Conservation (phyloP, 2,797 vertebrate genomes). For the Coregonus ussuriensis region DNA sequence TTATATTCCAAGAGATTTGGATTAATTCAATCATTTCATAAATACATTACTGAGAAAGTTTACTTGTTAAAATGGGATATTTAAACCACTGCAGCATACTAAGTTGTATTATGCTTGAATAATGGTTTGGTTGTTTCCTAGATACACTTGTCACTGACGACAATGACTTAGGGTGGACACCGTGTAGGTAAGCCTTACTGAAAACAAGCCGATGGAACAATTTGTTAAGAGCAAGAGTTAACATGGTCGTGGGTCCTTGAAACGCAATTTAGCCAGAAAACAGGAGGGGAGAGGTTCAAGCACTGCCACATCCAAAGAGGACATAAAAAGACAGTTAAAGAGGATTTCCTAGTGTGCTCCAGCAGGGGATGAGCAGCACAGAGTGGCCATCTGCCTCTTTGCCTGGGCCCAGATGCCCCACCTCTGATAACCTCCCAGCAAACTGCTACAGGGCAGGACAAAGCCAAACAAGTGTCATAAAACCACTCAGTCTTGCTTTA, state of each 20-base stretch:
- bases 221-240: neutral
- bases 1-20: too few relatives aligned
- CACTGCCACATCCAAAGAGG: conserved; percentile 13
- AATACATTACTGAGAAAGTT: too few relatives aligned
- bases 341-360: conserved; percentile 49
- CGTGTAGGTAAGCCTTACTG: neutral
- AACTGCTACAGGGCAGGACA: conserved; percentile 16
- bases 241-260: too few relatives aligned
- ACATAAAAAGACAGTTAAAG: too few relatives aligned
- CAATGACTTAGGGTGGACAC: too few relatives aligned
- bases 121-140: too few relatives aligned
- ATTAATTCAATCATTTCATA: neutral
- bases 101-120: too few relatives aligned
- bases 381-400: conserved; percentile 56
- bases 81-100: too few relatives aligned
- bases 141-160: too few relatives aligned
- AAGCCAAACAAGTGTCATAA: neutral
- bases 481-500: neutral
- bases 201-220: neutral
- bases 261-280: neutral
- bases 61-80: neutral
- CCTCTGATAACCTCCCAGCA: conserved; percentile 29
- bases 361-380: conserved; percentile 41
- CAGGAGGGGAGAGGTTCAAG: neutral
- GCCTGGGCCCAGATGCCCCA: conserved; percentile 37